Percentiles rank a stretch among this genome's conserved stretches.
These are phyloP conservation scores for Sthenelais limicola DNA, from an alignment of 2,888 invertebrate species.

Conservation along the genomic window DNA sequence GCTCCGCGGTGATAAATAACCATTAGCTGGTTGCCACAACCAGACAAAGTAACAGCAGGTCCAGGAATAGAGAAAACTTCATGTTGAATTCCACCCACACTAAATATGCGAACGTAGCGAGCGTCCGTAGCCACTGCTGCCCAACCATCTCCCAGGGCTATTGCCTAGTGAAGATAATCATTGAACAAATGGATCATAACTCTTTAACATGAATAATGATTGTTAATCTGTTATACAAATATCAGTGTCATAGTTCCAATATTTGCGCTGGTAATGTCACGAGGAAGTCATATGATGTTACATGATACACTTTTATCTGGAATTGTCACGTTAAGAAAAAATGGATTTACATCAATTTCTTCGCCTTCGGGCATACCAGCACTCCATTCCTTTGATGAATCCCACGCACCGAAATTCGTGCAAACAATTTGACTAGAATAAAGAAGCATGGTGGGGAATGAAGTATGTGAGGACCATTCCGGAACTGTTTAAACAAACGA, in stretches of 20 bases:
- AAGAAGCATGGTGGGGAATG: too few species aligned
- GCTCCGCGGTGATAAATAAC: conserved; percentile 79
- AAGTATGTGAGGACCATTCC: too few species aligned
- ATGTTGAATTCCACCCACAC: conserved; percentile 89
- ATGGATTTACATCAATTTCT: conserved; percentile 80
- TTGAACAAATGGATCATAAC: not conserved
- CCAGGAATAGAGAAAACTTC: conserved; percentile 84
- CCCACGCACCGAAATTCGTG: conserved; percentile 80
- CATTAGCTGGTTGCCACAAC: conserved; percentile 77
- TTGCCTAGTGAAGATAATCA: conserved; percentile 72
- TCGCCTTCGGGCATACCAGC: conserved; percentile 84
- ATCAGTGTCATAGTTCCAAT: not conserved
- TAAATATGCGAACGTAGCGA: conserved; percentile 86
- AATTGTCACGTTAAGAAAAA: too few species aligned
- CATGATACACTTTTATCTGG: too few species aligned
- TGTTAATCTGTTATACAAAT: not conserved
- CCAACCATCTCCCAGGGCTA: conserved; percentile 77
- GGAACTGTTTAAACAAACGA: too few species aligned
- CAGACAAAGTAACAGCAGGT: conserved; percentile 80
- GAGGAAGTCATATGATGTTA: too few species aligned
- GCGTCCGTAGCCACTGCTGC: conserved; percentile 85
- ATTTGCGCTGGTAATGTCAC: too few species aligned
- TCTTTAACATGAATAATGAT: not conserved
- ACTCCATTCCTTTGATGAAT: conserved; percentile 88
- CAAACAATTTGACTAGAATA: conserved; percentile 80